Percentiles rank a stretch among this genome's conserved stretches.
phyloP scores from a whole-genome alignment of 2,113 vertebrate species.

The Agelaius phoeniceus region DNA sequence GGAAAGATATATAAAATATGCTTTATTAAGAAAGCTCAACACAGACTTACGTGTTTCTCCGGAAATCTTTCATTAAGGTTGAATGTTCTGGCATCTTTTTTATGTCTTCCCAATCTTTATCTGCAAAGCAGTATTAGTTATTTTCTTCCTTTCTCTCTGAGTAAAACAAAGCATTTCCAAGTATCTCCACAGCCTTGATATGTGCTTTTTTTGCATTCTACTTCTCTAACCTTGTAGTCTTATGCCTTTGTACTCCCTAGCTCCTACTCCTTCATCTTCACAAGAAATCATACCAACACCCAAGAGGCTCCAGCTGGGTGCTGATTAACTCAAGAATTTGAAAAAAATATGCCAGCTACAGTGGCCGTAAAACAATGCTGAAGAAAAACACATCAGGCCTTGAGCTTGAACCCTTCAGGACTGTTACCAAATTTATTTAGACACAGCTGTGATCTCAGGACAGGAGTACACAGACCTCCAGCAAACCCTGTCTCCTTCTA shows the following conservation, averaged over 20 bases:
- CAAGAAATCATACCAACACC: background rate
- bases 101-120: slow-evolving; percentile 99
- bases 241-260: background rate
- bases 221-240: background rate
- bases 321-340: background rate
- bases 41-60: slow-evolving; percentile 96
- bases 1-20: background rate
- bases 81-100: slow-evolving; percentile 99
- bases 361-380: background rate
- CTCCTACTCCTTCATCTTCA: background rate
- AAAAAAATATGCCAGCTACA: background rate
- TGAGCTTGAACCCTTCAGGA: background rate
- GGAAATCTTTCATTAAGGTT: slow-evolving; percentile 99
- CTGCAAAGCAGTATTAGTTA: slow-evolving; percentile 74
- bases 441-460: background rate
- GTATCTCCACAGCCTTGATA: background rate
- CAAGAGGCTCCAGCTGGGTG: background rate
- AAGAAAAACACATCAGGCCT: background rate
- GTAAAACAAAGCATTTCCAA: background rate
- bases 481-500: background rate
- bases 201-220: background rate
- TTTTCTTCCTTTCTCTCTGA: background rate
- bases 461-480: background rate
- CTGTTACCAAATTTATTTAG: background rate
- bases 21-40: background rate